Conservation (phyloP, 2,888 invertebrate genomes). For the Mechanitis mazaeus region DNA sequence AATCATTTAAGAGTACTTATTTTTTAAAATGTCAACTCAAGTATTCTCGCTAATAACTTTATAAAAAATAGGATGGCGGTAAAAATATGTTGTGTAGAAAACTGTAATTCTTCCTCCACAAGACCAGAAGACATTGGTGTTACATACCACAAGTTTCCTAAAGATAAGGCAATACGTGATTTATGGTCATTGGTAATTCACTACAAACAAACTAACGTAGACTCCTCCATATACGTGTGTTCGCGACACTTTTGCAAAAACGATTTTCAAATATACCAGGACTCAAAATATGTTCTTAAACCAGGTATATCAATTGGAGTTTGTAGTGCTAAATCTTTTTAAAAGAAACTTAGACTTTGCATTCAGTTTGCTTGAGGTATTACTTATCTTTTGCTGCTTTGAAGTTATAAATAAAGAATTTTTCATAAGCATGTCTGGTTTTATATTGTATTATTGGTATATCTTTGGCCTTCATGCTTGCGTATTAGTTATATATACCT, state of each 20-base stretch:
- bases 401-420: not conserved
- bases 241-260: constrained; percentile 84
- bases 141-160: constrained; percentile 85
- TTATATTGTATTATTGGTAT: not conserved
- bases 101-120: constrained; percentile 78
- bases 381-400: not conserved
- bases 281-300: constrained; percentile 82
- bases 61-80: constrained; percentile 69
- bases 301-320: constrained; percentile 54
- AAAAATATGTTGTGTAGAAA: constrained; percentile 78
- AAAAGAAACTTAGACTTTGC: constrained; percentile 1
- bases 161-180: constrained; percentile 75
- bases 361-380: constrained; percentile 9
- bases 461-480: constrained; percentile 2
- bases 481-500: not conserved
- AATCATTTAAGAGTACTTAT: no score
- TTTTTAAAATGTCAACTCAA: not conserved
- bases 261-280: constrained; percentile 83
- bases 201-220: constrained; percentile 70
- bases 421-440: constrained; percentile 1
- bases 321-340: constrained; percentile 16
- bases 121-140: constrained; percentile 81
- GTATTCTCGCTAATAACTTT: constrained; percentile 14
- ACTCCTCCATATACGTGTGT: constrained; percentile 80
- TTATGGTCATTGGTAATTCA: constrained; percentile 82